A percentile compares a stretch with the other conserved stretches of the same genome.
Conservation (phyloP, 2,888 invertebrate genomes). For the Agrochola lota region DNA sequence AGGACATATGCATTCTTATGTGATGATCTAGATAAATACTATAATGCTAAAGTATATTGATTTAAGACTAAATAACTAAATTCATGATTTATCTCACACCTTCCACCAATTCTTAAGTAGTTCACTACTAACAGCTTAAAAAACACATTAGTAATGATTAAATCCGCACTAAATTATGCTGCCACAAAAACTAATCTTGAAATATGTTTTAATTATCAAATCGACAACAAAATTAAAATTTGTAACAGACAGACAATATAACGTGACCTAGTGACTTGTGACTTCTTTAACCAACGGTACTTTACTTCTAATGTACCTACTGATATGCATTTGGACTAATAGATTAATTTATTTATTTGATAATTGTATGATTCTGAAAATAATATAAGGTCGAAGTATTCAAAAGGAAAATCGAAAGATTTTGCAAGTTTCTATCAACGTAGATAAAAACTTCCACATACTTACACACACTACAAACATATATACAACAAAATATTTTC, state of each 20-base stretch:
- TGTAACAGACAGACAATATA: constrained; percentile 20
- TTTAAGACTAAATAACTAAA: not conserved
- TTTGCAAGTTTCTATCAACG: no score
- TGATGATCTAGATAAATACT: not conserved
- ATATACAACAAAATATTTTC: no score
- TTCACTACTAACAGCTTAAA: not conserved
- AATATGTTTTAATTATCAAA: constrained; percentile 40
- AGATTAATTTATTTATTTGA: not conserved
- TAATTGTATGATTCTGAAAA: not conserved
- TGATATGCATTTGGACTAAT: constrained; percentile 37
- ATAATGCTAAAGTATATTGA: not conserved
- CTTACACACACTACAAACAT: no score
- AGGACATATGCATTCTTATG: not conserved
- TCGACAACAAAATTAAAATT: constrained; percentile 22
- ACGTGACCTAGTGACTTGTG: constrained; percentile 66
- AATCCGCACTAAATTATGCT: constrained; percentile 19
- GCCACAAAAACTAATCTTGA: constrained; percentile 17
- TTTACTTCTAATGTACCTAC: not conserved
- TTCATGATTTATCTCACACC: constrained; percentile 2
- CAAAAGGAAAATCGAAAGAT: no score
- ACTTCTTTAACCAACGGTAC: constrained; percentile 56
- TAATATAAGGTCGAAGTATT: no score
- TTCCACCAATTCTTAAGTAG: constrained; percentile 2
- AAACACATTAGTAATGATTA: constrained; percentile 28
- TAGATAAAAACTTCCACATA: no score